Evolutionary conservation across 2,113 vertebrate genomes (phyloP), one percentile per base, ranked within the genome.

Genomic region (Athene noctua): DNA sequence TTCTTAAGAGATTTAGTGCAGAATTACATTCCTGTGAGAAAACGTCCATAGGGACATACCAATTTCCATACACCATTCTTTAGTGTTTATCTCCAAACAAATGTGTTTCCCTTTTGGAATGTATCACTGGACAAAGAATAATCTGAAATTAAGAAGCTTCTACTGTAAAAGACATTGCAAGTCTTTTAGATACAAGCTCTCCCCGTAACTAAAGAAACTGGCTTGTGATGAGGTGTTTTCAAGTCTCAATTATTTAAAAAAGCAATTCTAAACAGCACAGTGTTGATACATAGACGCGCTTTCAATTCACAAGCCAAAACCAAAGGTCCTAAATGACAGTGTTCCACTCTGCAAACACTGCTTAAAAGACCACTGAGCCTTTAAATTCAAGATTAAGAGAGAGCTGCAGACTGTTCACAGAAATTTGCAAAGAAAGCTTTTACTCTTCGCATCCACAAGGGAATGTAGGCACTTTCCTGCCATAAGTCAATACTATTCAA

Each of bases 1-100:
- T 92, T 96, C 93, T 93, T 88, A 36, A 94, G 91, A 96, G 77
- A 95, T 87, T 13, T 89, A 86, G 90, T 68, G 93, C 29, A 91
- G 57, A 97, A 86, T 63, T 89, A 68, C 78, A 92, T 92, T 96
- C 93, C 92, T 96, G 84, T 97, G 96, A 97, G 96, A 98, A 98
- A 96, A 96, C 2, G 44, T 94, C 91, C 80, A 81, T 27, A 80
- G 88, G 90, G 96, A 93, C 86, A 52, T 42, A 73, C 40, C 80
- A 77, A 80, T 97, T 97, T 96, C 81, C 91, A 95, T 80, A 95
- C 46, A 90, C 80, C 57, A 93, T 96, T 97, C 73, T 96, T 94
- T 79, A 97, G 86, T 97, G 97, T 97, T 98, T 79, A 93, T 62
- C 78, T 27, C 57, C 67, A 85, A 97, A 96, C 71, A 97, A 97